Percentiles rank a stretch among this genome's conserved stretches.
Conservation (phyloP, 2,888 invertebrate species). For the Fabriciana adippe region DNA sequence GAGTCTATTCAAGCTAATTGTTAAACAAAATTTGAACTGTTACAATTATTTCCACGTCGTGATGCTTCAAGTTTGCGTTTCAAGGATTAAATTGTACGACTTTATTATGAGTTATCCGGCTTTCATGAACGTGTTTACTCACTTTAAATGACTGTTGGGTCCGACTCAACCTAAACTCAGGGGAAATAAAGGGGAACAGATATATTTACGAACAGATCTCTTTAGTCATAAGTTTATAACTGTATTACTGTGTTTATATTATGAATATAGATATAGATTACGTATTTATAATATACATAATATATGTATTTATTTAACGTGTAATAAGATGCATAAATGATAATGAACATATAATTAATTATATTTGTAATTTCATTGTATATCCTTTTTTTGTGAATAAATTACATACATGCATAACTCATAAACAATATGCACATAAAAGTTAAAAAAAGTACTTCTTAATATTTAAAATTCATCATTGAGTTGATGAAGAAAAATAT, state of each 20-base stretch:
- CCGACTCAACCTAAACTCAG: slow-evolving; percentile 54
- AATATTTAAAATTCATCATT: no score
- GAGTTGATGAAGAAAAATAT: no score
- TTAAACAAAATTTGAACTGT: slow-evolving; percentile 26
- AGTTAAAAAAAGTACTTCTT: no score
- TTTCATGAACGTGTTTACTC: slow-evolving; percentile 54
- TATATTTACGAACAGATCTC: slow-evolving; percentile 56
- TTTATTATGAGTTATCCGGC: slow-evolving; percentile 63
- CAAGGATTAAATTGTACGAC: slow-evolving; percentile 63
- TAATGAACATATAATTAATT: no score
- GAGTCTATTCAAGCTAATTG: slow-evolving; percentile 20
- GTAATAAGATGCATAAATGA: no score
- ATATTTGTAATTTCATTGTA: no score
- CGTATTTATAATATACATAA: no score
- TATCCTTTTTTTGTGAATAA: no score
- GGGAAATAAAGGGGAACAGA: slow-evolving; percentile 65
- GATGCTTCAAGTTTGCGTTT: slow-evolving; percentile 34
- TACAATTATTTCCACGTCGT: slow-evolving; percentile 22
- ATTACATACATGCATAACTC: no score
- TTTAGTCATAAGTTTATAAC: slow-evolving; percentile 46
- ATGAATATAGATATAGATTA: no score
- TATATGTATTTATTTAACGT: no score
- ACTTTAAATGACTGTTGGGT: slow-evolving; percentile 63
- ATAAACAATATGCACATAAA: no score
- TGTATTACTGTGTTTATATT: background rate